Base-by-base conservation (phyloP, 1,140 invertebrate genomes). In the Druon quercuslanigerum region DNA sequence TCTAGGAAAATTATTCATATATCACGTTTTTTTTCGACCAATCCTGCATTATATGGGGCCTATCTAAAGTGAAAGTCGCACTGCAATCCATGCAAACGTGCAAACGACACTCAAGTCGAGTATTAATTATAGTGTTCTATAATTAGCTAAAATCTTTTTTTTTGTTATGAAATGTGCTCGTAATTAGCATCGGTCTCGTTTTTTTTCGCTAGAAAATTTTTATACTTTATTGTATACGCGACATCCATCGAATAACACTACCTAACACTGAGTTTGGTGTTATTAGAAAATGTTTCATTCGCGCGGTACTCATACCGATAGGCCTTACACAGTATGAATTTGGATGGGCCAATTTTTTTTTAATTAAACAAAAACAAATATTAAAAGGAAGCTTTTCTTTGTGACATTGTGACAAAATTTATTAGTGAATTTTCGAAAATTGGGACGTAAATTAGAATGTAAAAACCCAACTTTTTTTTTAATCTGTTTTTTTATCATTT, bases 201-300 rank as follows among this genome's bases (percentile, higher is more conserved):
- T 60, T 33, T 14, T 60, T 66, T 66, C 25, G 20, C 60, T 66
- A 66, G 60, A 66, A 66, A 66, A 66, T 33, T 40, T 66, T 40
- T 25, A 5, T 16, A 8, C 16, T 40, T 11, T 60, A 5, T 6
- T 19, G 52, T 83, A 82, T 52, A 78, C 56, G 60, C 79, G 50
- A 19, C 76, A 79, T 76, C 70, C 50, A 77, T 84, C 75, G 80
- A 82, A 66, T 82, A 78, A 84, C 51, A 82, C 54, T 81, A 71
- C 40, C 54, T 82, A 81, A 80, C 33, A 76, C 51, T 52, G 66
- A 72, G 60, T 66, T 20, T 60, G 60, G 25, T 66, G 60, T 66
- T 66, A 66, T 66, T 66, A 66, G 60, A 33, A 66, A 40, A 66
- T 66, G 14, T 66, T 25, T 8, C 33, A 66, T 66, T 66, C 25